Percentiles rank a stretch among this genome's conserved stretches.
These are phyloP conservation scores for Rhegmatorhina hoffmannsi DNA, from an alignment of 2,113 vertebrate species.

Conservation along the genomic window DNA sequence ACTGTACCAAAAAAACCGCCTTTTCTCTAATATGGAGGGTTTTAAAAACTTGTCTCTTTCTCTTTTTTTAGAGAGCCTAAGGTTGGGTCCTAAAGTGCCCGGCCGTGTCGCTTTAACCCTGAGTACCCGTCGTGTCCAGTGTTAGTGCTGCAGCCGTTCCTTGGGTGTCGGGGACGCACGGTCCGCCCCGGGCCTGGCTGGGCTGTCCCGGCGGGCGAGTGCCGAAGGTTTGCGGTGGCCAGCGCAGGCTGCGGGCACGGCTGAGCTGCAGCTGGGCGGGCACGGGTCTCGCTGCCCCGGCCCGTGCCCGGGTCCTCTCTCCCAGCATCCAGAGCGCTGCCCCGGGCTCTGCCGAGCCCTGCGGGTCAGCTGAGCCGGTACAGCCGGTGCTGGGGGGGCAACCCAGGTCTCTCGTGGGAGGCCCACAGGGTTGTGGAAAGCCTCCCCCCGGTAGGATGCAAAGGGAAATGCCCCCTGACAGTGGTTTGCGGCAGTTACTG, in stretches of 20 bases:
- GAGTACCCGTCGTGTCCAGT: conserved; percentile 29
- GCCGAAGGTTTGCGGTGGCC: conserved; percentile 45
- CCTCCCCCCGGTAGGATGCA: neutral
- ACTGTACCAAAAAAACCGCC: neutral
- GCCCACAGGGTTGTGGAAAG: neutral
- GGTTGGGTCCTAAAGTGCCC: conserved; percentile 58
- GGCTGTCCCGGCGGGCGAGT: neutral
- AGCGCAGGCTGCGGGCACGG: neutral
- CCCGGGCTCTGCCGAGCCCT: neutral
- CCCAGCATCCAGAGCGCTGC: neutral
- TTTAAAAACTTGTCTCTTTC: conserved; percentile 71
- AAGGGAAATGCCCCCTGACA: neutral
- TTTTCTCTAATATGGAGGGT: conserved; percentile 15
- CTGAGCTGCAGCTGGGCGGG: neutral
- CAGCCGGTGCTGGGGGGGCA: neutral
- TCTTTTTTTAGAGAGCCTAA: conserved; percentile 74
- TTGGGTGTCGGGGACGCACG: conserved; percentile 32
- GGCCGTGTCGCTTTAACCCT: conserved; percentile 37
- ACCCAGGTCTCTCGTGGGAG: neutral
- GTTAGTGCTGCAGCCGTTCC: conserved; percentile 44
- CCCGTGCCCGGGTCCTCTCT: neutral
- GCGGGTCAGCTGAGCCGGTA: neutral
- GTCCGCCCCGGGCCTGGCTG: conserved; percentile 45
- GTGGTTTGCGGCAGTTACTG: neutral
- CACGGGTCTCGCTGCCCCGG: neutral